A percentile compares a stretch with the other conserved stretches of the same genome.
These are phyloP conservation scores for Empis stercorea DNA, from an alignment of 2,888 invertebrate species.

Conservation along the genomic window DNA sequence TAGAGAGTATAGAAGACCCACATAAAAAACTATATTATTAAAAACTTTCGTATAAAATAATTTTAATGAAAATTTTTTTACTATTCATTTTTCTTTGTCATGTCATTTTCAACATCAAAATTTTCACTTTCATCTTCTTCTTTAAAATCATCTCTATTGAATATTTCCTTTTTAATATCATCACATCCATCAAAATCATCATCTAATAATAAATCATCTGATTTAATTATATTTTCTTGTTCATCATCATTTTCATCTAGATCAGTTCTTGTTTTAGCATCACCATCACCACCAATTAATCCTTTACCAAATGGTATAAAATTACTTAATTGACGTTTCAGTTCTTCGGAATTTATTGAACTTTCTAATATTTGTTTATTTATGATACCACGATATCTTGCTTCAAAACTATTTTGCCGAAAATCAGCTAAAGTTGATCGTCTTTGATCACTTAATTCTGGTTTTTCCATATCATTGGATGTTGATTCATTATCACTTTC, in stretches of 20 bases:
- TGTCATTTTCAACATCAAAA: background rate
- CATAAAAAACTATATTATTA: too few species aligned
- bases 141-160: background rate
- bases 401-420: slow-evolving; percentile 33
- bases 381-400: slow-evolving; percentile 32
- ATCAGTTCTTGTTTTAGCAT: too few species aligned
- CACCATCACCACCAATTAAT: too few species aligned
- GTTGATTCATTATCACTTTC: background rate
- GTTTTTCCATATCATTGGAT: background rate
- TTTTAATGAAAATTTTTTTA: too few species aligned
- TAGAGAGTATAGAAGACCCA: too few species aligned
- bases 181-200: background rate
- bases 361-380: slow-evolving; percentile 34
- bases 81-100: too few species aligned
- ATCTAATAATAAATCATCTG: background rate
- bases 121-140: background rate
- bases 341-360: slow-evolving; percentile 32
- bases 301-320: slow-evolving; percentile 46
- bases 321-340: slow-evolving; percentile 56
- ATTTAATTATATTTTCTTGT: background rate
- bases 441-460: background rate
- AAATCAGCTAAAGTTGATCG: slow-evolving; percentile 3
- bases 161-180: background rate
- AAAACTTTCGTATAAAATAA: too few species aligned
- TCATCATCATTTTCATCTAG: background rate